phyloP scores from a whole-genome alignment of 1,140 invertebrate species.

The Drosophila teissieri region DNA sequence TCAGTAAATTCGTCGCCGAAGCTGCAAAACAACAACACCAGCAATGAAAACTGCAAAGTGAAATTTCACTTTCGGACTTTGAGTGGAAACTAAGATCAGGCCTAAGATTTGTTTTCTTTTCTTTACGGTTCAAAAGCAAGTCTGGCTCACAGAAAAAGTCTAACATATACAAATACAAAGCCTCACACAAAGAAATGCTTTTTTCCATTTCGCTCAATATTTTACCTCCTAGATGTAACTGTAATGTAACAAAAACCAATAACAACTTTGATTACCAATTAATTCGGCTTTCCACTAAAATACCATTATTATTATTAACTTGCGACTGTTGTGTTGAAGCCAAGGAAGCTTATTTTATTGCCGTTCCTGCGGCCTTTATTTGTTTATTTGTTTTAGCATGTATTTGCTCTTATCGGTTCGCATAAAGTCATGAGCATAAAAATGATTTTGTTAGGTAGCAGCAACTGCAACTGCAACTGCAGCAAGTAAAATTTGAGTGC shows the following conservation, averaged over 20 bases:
- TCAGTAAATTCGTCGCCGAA: background rate
- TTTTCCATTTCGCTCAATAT: background rate
- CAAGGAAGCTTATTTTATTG: slow-evolving; percentile 10
- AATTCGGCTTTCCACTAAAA: too few relatives aligned
- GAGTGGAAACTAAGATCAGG: slow-evolving; percentile 43
- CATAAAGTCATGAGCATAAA: slow-evolving; percentile 64
- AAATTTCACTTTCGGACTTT: slow-evolving; percentile 74
- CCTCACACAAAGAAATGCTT: background rate
- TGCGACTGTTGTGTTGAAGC: slow-evolving; percentile 25
- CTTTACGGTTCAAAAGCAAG: slow-evolving; percentile 34
- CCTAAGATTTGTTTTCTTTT: slow-evolving; percentile 17
- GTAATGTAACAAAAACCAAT: background rate
- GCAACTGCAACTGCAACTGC: slow-evolving; percentile 37
- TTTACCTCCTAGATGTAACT: too few relatives aligned
- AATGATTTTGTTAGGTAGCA: slow-evolving; percentile 54
- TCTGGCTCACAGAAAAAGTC: slow-evolving; percentile 28
- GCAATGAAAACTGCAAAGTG: slow-evolving; percentile 54
- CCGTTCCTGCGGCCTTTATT: slow-evolving; percentile 9
- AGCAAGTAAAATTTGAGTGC: slow-evolving; percentile 39
- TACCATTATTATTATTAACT: background rate
- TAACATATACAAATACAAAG: background rate
- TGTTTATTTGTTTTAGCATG: slow-evolving; percentile 5
- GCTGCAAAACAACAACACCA: slow-evolving; percentile 9
- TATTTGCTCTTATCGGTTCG: slow-evolving; percentile 46
- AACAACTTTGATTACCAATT: background rate